Percentiles rank a stretch among this genome's conserved stretches.
These are phyloP conservation scores for Rhyacophila brunnea DNA, from an alignment of 1,140 invertebrate species.

Conservation along the genomic window DNA sequence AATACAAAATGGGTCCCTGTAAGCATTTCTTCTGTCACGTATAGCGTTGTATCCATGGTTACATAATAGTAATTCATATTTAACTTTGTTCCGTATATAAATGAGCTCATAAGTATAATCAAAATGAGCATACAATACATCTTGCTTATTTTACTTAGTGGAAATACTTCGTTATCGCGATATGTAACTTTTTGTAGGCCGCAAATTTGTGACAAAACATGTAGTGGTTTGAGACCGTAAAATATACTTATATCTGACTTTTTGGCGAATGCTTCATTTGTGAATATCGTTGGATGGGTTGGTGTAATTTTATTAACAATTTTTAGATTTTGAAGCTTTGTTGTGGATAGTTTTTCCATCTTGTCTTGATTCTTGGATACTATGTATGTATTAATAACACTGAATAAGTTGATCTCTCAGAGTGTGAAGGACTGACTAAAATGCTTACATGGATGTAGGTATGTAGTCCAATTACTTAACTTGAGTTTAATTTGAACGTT, in stretches of 20 bases:
- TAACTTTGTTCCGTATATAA: not conserved
- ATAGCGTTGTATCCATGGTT: not conserved
- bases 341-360: not conserved
- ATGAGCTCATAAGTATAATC: not conserved
- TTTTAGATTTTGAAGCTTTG: not conserved
- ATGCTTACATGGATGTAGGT: too few species aligned
- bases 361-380: not conserved
- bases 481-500: too few species aligned
- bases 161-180: not conserved
- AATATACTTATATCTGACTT: not conserved
- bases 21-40: not conserved
- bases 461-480: too few species aligned
- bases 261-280: not conserved
- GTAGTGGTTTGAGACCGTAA: not conserved
- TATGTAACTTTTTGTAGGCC: slow-evolving; percentile 2
- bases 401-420: too few species aligned
- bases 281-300: not conserved
- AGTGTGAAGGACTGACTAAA: too few species aligned
- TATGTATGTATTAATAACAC: too few species aligned
- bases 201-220: slow-evolving; percentile 5
- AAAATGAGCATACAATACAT: not conserved
- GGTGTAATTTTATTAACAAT: not conserved
- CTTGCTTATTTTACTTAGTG: not conserved
- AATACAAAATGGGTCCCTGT: not conserved
- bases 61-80: not conserved